A percentile compares a stretch with the other conserved stretches of the same genome.
phyloP scores from a whole-genome alignment of 2,797 vertebrate species.

The Pseudochromis fuscus region DNA sequence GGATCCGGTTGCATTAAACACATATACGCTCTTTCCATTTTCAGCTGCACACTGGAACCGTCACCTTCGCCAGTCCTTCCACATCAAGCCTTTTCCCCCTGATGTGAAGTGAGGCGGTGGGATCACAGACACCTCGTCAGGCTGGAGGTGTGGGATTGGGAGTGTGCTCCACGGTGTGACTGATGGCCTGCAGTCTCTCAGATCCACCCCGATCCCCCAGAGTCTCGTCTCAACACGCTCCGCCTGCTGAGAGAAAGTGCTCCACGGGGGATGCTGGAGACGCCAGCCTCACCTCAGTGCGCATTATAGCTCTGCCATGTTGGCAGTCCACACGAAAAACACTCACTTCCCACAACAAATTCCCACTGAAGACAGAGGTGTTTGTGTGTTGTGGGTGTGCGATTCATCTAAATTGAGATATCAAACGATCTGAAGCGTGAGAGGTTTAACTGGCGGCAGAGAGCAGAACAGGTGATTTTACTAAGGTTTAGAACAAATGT shows the following conservation, averaged over 20 bases:
- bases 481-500: background rate
- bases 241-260: constrained; percentile 47
- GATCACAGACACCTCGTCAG: constrained; percentile 53
- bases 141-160: constrained; percentile 36
- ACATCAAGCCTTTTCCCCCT: constrained; percentile 14
- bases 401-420: background rate
- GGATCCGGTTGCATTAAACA: background rate
- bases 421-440: background rate
- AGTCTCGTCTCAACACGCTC: constrained; percentile 49
- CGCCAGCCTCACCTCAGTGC: background rate
- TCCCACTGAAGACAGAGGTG: constrained; percentile 1
- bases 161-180: constrained; percentile 48
- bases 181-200: constrained; percentile 43
- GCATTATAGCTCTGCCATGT: constrained; percentile 28
- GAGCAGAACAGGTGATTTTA: background rate
- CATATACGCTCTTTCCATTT: background rate
- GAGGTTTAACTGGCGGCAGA: background rate
- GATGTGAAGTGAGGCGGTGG: constrained; percentile 58
- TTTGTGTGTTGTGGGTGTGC: background rate
- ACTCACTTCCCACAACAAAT: constrained; percentile 12
- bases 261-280: constrained; percentile 21
- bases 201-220: constrained; percentile 12
- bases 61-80: constrained; percentile 32
- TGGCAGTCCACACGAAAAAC: constrained; percentile 2
- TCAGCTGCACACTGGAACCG: constrained; percentile 7